Base-by-base conservation (phyloP, 2,797 vertebrate genomes). In the Cichlasoma orientale region DNA sequence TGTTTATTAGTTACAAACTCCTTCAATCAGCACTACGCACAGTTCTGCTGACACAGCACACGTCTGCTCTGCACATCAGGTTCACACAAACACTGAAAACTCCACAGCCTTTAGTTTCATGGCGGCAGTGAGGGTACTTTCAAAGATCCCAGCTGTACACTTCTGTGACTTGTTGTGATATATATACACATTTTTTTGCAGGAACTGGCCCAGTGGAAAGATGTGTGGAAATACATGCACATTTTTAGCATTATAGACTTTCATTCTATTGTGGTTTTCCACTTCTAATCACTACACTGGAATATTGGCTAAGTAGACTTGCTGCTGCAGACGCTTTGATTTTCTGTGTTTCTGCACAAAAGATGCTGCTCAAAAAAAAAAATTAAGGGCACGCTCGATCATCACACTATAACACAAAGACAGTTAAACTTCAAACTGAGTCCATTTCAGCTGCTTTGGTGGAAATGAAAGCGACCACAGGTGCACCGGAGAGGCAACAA, bases 41-140 rank as follows among this genome's bases (percentile, higher is more conserved):
- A 47, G 61, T 47, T 47, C 9, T 66, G 5, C 58, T 10, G 23
- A 3, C 56, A 54, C 72, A 8, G 3, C 55, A 31, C 57, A 29
- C 75, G 6, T 9, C 44, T 19, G 23, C 54, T n/a, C n/a, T 2
- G n/a, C 52, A 54, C 52, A 6, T 21, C 21, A 12, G 7, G 3
- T 5, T 25, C 23, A 74, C 54, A 70, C 75, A 50, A n/a, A 63
- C 57, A 59, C 66, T 12, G 23, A 36, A 55, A n/a, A n/a, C 50
- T 38, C 50, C 0, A 16, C 54, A 56, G 78, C 54, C 58, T 83
- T 69, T 38, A 33, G 57, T 72, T 72, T 82, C 83, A 82, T 36
- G 47, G 72, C 59, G 41, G 71, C 80, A 27, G 74, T n/a, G 59
- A 44, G 38, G 1, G 8, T 10, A 14, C 41, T 13, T 44, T 44